Evolutionary conservation across 2,797 vertebrate genomes (phyloP).

Genomic region (Falco columbarius): DNA sequence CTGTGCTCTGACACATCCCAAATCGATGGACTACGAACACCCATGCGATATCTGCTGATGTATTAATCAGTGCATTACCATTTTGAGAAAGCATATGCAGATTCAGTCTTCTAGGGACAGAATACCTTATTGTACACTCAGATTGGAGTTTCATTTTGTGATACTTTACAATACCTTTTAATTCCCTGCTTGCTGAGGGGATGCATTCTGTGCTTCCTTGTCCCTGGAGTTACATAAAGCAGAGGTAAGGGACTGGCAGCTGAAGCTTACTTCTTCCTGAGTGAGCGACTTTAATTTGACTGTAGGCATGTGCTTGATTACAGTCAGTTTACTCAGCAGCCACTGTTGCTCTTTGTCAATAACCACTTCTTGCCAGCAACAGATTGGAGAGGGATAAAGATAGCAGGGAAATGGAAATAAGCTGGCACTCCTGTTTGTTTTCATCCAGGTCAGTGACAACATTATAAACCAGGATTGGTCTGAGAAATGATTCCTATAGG

Average conservation of each 20-base stretch:
- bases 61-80: rapidly evolving
- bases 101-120: rapidly evolving
- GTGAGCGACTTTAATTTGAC: background rate
- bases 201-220: background rate
- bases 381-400: background rate
- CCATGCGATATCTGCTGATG: rapidly evolving
- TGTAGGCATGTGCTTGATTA: background rate
- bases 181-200: background rate
- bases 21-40: rapidly evolving
- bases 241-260: background rate
- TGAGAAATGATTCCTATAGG: background rate
- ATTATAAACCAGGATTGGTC: background rate
- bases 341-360: background rate
- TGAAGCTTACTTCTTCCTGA: background rate
- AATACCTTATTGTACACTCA: rapidly evolving
- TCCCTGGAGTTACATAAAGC: background rate
- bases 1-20: background rate
- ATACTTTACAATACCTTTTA: rapidly evolving
- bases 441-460: background rate
- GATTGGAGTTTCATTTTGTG: background rate
- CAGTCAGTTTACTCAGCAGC: background rate
- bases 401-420: background rate
- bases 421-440: background rate
- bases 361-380: background rate
- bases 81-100: rapidly evolving